Base-by-base conservation (phyloP, 2,888 invertebrate genomes). In the Sinodicranocentrus sp. region DNA sequence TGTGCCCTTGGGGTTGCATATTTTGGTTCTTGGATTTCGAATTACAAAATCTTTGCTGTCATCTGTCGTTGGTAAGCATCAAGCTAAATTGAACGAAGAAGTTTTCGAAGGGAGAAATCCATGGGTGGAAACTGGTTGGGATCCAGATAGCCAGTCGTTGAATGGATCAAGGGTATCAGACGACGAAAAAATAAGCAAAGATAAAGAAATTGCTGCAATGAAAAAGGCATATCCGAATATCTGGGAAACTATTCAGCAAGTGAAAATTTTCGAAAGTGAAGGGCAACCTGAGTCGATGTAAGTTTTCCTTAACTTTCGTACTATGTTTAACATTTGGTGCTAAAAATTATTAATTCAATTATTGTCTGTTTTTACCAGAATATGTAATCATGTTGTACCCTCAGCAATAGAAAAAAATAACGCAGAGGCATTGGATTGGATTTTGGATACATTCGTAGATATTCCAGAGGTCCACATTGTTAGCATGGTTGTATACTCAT, bases 201-300 rank as follows among this genome's bases (percentile, higher is more conserved):
- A 77, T 19, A 68, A 33, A n/a, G 39, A 68, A n/a, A 19, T 59
- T 8, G 59, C 48, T 3, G 23, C 43, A 2, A 43, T 84, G 0
- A 86, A 79, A 44, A 44, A 86, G 17, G 26, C 65, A 10, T 82
- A 77, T 44, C 86, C 86, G 13, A 28, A 26, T 0, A 75, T 78
- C 19, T 86, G 82, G 78, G 75, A 84, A 43, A 78, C 78, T 52
- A 59, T 84, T 57, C 76, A 82, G 39, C 82, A 84, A 59, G 84
- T 84, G 6, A 82, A 84, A 48, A 84, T 78, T 3, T 78, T 87
- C 57, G 87, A 86, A 33, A 82, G 75, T 10, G 86, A 87, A 79
- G 88, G 88, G 28, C 87, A 88, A 43, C 87, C 88, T 1, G 84
- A 88, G 79, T 73, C 86, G 21, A 44, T 87, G 88, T 88, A 87